Percentiles rank a stretch among this genome's conserved stretches.
phyloP scores from a whole-genome alignment of 1,140 invertebrate species.

The Triops cancriformis region DNA sequence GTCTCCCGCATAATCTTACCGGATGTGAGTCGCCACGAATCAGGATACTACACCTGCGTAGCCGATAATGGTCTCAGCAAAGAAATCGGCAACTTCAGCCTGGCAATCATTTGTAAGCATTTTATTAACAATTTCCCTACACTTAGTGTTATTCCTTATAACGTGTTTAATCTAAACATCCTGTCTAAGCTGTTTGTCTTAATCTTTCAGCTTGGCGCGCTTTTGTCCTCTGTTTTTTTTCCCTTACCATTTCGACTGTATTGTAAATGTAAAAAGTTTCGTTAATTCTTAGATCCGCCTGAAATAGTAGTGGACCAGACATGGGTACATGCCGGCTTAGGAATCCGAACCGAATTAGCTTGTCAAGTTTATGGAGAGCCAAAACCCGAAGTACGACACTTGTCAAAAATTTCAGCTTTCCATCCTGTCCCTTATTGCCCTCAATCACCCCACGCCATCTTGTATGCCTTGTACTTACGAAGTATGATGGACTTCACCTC shows the following conservation, averaged over 20 bases:
- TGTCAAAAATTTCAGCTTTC: too few relatives aligned
- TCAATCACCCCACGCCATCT: not conserved
- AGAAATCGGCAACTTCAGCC: not conserved
- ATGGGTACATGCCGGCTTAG: slow-evolving; percentile 27
- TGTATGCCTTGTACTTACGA: not conserved
- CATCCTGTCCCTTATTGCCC: not conserved
- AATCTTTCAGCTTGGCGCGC: not conserved
- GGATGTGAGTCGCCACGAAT: not conserved
- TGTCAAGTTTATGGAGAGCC: slow-evolving; percentile 22
- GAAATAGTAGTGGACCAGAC: slow-evolving; percentile 21
- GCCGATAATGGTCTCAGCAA: not conserved
- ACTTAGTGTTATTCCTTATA: not conserved
- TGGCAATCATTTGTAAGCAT: not conserved
- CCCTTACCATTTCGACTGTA: not conserved
- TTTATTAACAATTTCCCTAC: not conserved
- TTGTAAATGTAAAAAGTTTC: not conserved
- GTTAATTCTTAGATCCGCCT: slow-evolving; percentile 19
- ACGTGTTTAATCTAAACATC: not conserved
- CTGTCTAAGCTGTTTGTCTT: not conserved
- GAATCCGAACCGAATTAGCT: slow-evolving; percentile 19
- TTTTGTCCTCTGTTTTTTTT: not conserved
- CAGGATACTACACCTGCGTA: not conserved
- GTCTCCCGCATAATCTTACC: slow-evolving; percentile 4
- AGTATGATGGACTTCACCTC: not conserved
- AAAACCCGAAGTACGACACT: slow-evolving; percentile 16